phyloP scores from a whole-genome alignment of 1,140 invertebrate species.

The Drosophila prosaltans region DNA sequence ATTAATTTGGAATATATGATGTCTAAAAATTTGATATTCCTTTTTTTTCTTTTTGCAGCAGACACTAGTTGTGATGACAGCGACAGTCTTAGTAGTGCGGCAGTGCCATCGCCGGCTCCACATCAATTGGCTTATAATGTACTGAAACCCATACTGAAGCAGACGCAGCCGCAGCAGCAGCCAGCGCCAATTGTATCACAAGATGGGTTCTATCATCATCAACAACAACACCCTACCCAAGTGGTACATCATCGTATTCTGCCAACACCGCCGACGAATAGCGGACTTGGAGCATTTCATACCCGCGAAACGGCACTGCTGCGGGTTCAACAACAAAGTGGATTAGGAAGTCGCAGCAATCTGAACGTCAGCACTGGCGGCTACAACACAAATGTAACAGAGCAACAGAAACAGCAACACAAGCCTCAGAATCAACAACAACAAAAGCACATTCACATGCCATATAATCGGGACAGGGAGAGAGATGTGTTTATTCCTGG shows the following conservation, averaged over 20 bases:
- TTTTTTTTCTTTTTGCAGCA: slow-evolving; percentile 19
- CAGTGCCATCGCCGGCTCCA: slow-evolving; percentile 58
- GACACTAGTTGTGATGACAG: slow-evolving; percentile 75
- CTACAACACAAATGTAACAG: slow-evolving; percentile 3
- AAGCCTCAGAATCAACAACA: slow-evolving; percentile 23
- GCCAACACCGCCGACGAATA: slow-evolving; percentile 64
- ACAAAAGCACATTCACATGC: slow-evolving; percentile 1
- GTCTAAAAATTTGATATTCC: too few species aligned
- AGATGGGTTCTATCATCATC: neutral
- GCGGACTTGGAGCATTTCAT: slow-evolving; percentile 58
- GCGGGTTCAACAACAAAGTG: slow-evolving; percentile 72
- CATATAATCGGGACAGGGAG: slow-evolving; percentile 16
- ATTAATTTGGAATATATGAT: too few species aligned
- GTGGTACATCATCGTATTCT: slow-evolving; percentile 64
- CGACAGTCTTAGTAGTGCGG: slow-evolving; percentile 55
- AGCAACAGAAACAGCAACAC: slow-evolving; percentile 10
- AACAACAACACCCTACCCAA: slow-evolving; percentile 19
- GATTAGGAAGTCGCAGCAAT: slow-evolving; percentile 52
- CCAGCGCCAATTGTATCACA: slow-evolving; percentile 17
- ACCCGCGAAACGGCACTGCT: slow-evolving; percentile 62
- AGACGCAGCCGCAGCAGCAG: slow-evolving; percentile 49
- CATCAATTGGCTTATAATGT: slow-evolving; percentile 66
- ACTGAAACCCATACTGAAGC: slow-evolving; percentile 70
- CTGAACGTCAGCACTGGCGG: slow-evolving; percentile 13
- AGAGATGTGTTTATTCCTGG: slow-evolving; percentile 22